These are phyloP conservation scores for Crioceris asparagi DNA, from an alignment of 2,888 invertebrate species.

Conservation along the genomic window DNA sequence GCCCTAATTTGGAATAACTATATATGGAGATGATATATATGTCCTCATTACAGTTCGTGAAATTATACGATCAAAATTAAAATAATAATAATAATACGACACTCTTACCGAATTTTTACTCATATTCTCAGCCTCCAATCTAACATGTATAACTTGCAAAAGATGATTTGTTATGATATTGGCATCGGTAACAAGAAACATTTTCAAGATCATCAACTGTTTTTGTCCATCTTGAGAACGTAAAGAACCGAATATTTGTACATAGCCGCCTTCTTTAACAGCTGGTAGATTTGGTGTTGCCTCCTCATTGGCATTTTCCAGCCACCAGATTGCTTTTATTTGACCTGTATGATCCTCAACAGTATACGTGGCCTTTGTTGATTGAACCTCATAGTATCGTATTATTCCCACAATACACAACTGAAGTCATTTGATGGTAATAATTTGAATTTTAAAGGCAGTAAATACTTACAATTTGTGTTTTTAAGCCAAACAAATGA, in stretches of 20 bases:
- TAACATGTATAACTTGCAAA: conserved; percentile 53
- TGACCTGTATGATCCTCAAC: conserved; percentile 54
- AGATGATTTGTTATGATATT: conserved; percentile 59
- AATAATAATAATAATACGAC: no score
- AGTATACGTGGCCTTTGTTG: conserved; percentile 51
- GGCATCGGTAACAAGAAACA: conserved; percentile 48
- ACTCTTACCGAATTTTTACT: conserved; percentile 18
- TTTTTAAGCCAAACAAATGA: conserved; percentile 42
- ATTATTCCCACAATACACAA: conserved; percentile 44
- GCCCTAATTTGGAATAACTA: conserved; percentile 16
- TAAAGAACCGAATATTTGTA: no score
- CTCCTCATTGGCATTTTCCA: conserved; percentile 42
- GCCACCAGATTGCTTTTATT: conserved; percentile 48
- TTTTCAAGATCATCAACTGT: conserved; percentile 57
- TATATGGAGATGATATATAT: no score
- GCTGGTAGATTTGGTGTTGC: conserved; percentile 37
- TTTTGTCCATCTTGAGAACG: no score
- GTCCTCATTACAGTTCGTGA: no score
- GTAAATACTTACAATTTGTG: conserved; percentile 42
- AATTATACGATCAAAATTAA: no score
- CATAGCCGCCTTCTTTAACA: conserved; percentile 42
- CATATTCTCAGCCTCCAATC: conserved; percentile 41
- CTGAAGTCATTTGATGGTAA: conserved; percentile 17
- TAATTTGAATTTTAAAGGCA: not conserved
- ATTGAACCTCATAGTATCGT: conserved; percentile 46